Evolutionary conservation across 2,113 vertebrate genomes (phyloP).

Genomic region (Crotalus tigris): DNA sequence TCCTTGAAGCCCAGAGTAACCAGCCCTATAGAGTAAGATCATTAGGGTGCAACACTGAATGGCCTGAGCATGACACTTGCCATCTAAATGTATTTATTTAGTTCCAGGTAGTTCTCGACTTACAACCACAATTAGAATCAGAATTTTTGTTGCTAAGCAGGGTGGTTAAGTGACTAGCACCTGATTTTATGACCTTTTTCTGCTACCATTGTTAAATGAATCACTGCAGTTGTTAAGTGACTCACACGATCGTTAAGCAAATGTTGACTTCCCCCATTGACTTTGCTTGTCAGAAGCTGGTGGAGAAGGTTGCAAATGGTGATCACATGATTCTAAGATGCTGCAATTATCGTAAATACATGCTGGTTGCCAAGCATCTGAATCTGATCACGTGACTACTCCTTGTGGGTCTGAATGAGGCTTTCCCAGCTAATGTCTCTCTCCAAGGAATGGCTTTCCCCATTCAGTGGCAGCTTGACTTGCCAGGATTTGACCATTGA

Average conservation of each 20-base stretch:
- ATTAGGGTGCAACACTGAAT: not conserved
- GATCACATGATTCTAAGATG: not conserved
- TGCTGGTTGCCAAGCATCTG: not conserved
- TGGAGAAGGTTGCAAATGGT: not conserved
- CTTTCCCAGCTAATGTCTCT: not conserved
- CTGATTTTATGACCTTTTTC: not conserved
- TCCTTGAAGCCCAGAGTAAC: not conserved
- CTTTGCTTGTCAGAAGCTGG: not conserved
- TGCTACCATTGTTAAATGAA: not conserved
- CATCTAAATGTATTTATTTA: not conserved
- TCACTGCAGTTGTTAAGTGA: not conserved
- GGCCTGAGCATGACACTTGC: not conserved
- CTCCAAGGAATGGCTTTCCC: not conserved
- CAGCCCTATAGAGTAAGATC: not conserved
- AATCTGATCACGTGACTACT: not conserved
- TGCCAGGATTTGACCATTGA: not conserved
- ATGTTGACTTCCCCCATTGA: not conserved
- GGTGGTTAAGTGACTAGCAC: not conserved
- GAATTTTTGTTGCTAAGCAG: not conserved
- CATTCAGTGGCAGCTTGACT: not conserved
- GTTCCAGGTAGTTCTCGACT: not conserved
- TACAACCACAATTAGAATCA: not conserved
- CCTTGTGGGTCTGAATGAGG: not conserved
- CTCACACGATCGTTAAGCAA: not conserved
- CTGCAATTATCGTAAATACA: not conserved